Conservation (phyloP, 2,888 invertebrate species). For the Cryptocheilus praepositus region DNA sequence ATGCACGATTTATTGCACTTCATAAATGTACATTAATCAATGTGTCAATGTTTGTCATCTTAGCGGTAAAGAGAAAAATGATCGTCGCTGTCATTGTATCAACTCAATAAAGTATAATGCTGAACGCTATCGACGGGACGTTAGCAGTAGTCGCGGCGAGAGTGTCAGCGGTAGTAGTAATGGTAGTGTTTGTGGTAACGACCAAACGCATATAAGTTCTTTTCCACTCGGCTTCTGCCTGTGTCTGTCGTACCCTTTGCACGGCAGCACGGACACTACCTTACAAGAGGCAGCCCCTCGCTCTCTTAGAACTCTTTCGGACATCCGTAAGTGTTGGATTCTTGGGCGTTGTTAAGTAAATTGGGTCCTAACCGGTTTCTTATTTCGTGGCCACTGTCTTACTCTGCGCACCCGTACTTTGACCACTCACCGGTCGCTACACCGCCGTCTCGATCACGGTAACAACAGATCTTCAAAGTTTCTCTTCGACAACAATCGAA, state of each 20-base stretch:
- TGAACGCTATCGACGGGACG: background rate
- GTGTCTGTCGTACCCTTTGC: constrained; percentile 4
- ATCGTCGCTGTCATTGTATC: no score
- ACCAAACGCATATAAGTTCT: background rate
- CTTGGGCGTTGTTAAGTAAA: constrained; percentile 75
- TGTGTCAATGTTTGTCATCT: no score
- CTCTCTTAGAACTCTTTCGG: constrained; percentile 38
- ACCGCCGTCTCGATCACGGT: no score
- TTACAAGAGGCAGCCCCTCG: constrained; percentile 29
- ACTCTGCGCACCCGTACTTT: constrained; percentile 56
- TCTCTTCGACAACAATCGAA: no score
- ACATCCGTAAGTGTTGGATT: constrained; percentile 74
- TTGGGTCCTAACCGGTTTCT: constrained; percentile 75
- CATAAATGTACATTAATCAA: no score
- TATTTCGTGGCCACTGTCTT: constrained; percentile 74
- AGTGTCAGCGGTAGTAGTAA: constrained; percentile 23
- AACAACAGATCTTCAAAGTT: no score
- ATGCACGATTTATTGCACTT: no score
- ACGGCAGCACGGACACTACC: constrained; percentile 29
- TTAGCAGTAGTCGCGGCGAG: background rate
- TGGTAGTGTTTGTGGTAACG: constrained; percentile 18
- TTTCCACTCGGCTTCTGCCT: constrained; percentile 15
- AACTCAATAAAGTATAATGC: background rate
- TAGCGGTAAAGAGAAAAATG: no score
- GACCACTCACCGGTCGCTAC: constrained; percentile 31